A percentile compares a stretch with the other conserved stretches of the same genome.
Evolutionary conservation across 1,140 invertebrate species (phyloP).

Genomic region (Euglossa dilemma): DNA sequence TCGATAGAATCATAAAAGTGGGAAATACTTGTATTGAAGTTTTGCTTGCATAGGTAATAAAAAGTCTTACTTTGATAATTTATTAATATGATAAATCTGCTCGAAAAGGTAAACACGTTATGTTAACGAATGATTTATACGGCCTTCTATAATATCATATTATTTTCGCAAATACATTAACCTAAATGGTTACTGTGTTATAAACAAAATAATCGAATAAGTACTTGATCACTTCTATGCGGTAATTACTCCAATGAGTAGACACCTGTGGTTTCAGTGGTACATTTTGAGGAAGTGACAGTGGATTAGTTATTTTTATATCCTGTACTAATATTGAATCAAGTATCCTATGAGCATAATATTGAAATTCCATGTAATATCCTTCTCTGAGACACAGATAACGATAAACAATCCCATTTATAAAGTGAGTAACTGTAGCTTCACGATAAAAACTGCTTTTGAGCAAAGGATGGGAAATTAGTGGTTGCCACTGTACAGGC

Average conservation of each 20-base stretch:
- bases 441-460: constrained; percentile 82
- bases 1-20: too few relatives aligned
- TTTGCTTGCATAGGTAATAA: too few relatives aligned
- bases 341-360: constrained; percentile 91
- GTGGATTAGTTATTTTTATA: constrained; percentile 89
- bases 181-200: neutral
- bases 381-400: constrained; percentile 87
- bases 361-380: constrained; percentile 86
- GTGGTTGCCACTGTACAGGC: constrained; percentile 88
- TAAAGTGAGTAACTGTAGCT: constrained; percentile 86
- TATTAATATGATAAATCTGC: too few relatives aligned
- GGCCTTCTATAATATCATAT: too few relatives aligned
- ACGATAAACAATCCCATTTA: constrained; percentile 87
- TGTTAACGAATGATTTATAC: too few relatives aligned
- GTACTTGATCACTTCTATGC: constrained; percentile 81
- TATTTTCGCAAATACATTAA: too few relatives aligned
- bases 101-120: too few relatives aligned
- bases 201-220: constrained; percentile 38
- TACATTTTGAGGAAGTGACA: constrained; percentile 83
- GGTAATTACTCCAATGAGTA: constrained; percentile 82
- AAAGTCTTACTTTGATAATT: too few relatives aligned
- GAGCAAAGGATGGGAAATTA: constrained; percentile 85
- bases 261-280: constrained; percentile 82
- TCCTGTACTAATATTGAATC: constrained; percentile 91
- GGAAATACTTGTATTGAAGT: too few relatives aligned